Conservation (phyloP, 2,113 vertebrate species). For the Eretmochelys imbricata region DNA sequence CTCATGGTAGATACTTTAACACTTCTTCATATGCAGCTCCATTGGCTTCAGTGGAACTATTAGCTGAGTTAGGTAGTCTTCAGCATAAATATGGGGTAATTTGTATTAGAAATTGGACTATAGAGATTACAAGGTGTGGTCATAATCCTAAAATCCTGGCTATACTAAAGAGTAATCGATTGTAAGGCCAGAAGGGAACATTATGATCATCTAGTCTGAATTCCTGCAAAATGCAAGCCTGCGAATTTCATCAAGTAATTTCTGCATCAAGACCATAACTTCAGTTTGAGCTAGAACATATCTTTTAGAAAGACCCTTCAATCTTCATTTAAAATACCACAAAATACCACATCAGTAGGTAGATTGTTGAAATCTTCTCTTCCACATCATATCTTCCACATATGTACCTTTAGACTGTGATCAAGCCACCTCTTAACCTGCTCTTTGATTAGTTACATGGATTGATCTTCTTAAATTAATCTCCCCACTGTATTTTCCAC, state of each 20-base stretch:
- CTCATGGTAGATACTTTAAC: neutral
- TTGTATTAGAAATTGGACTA: neutral
- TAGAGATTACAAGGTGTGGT: too few species aligned
- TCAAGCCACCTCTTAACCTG: neutral
- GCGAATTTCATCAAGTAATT: neutral
- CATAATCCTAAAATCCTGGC: neutral
- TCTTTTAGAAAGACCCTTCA: neutral
- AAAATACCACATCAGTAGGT: neutral
- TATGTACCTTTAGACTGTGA: neutral
- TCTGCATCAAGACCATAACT: neutral
- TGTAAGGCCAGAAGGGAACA: neutral
- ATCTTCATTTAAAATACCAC: neutral
- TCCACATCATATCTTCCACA: neutral
- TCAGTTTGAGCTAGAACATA: neutral
- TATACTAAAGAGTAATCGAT: neutral
- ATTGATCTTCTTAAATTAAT: neutral
- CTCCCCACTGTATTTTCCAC: too few species aligned
- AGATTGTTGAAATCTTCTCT: neutral
- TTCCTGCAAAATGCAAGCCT: neutral
- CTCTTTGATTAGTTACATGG: neutral
- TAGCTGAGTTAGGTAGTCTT: neutral
- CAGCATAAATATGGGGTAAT: neutral
- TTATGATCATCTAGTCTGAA: neutral
- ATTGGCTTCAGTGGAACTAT: neutral
- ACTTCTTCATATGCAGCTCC: neutral